A percentile compares a stretch with the other conserved stretches of the same genome.
Conservation (phyloP, 2,888 invertebrate species). For the Drosophila recens region DNA sequence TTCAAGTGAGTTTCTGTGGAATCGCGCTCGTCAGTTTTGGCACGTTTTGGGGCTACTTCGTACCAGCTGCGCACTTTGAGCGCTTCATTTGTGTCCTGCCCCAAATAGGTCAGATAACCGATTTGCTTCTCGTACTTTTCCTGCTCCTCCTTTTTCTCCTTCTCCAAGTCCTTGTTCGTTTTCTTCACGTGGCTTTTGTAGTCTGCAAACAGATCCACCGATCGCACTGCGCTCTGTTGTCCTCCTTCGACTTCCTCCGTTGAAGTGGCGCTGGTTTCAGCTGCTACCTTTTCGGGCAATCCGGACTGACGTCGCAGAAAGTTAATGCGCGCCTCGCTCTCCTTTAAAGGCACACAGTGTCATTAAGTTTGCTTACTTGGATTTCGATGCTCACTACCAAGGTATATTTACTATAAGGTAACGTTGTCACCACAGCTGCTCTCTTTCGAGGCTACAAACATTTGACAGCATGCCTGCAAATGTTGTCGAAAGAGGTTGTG, state of each 20-base stretch:
- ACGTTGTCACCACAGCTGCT: too few relatives aligned
- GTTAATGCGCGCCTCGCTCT: slow-evolving; percentile 83
- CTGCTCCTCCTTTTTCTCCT: slow-evolving; percentile 94
- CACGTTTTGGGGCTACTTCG: slow-evolving; percentile 89
- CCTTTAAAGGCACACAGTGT: slow-evolving; percentile 59
- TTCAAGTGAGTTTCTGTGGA: slow-evolving; percentile 88
- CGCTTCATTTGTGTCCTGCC: slow-evolving; percentile 95
- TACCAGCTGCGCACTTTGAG: slow-evolving; percentile 96
- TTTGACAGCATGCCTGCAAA: too few relatives aligned
- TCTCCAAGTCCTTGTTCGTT: slow-evolving; percentile 94
- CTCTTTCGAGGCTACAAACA: too few relatives aligned
- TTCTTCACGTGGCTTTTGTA: slow-evolving; percentile 90
- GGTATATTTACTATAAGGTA: too few relatives aligned
- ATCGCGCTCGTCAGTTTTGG: slow-evolving; percentile 29
- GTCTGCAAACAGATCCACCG: slow-evolving; percentile 95
- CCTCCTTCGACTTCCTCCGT: background rate
- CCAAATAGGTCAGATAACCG: slow-evolving; percentile 97
- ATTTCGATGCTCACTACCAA: slow-evolving; percentile 66
- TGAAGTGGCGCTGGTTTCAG: slow-evolving; percentile 46
- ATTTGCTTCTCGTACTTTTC: slow-evolving; percentile 99
- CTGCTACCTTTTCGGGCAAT: slow-evolving; percentile 41
- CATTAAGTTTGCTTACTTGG: background rate
- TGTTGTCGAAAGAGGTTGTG: too few relatives aligned
- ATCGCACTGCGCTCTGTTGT: slow-evolving; percentile 77
- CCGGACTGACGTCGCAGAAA: slow-evolving; percentile 77